phyloP scores from a whole-genome alignment of 2,797 vertebrate genomes.

The Danionella dracula region DNA sequence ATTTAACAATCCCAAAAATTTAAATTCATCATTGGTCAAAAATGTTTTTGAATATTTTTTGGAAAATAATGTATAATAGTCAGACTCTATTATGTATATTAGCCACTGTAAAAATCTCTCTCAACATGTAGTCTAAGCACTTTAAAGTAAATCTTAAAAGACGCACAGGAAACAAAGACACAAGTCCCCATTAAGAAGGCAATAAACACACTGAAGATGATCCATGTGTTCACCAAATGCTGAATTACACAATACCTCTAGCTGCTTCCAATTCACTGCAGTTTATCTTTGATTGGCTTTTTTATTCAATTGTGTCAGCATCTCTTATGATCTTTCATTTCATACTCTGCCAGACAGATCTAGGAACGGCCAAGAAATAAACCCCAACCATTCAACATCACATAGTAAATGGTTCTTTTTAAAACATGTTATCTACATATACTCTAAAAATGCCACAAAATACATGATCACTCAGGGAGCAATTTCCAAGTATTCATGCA shows the following conservation, averaged over 20 bases:
- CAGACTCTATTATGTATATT: no score
- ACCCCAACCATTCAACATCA: neutral
- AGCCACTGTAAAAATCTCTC: neutral
- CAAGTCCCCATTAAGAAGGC: neutral
- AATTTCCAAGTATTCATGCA: no score
- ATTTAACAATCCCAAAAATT: no score
- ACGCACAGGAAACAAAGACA: neutral
- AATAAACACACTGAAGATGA: neutral
- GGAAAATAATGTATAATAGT: neutral
- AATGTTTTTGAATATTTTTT: no score
- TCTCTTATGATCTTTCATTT: neutral
- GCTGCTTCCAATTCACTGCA: neutral
- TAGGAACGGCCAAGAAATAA: neutral
- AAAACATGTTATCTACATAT: no score
- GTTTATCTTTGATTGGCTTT: neutral
- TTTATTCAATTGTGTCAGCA: neutral
- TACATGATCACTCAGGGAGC: no score
- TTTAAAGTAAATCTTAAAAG: neutral
- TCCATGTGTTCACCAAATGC: neutral
- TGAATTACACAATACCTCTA: neutral
- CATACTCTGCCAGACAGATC: constrained; percentile 1
- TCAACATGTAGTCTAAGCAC: neutral
- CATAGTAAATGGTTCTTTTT: neutral
- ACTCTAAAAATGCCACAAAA: no score
- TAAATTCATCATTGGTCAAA: no score